Conservation (phyloP, 2,888 invertebrate species). For the Calliphora vomitoria region DNA sequence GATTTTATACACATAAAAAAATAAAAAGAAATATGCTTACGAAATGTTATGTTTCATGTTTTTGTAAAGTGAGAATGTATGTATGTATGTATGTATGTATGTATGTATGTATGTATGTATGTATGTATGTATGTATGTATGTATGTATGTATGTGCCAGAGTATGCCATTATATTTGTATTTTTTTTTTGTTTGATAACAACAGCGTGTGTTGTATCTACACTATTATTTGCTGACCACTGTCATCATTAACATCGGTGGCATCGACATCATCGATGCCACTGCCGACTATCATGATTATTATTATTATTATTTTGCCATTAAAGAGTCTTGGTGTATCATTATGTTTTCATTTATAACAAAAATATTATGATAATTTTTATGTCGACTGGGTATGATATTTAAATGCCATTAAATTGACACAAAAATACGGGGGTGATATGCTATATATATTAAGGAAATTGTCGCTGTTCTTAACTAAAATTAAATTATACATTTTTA, state of each 20-base stretch:
- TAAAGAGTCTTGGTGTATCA: conserved; percentile 32
- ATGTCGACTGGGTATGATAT: neutral
- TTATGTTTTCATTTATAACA: conserved; percentile 35
- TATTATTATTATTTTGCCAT: conserved; percentile 34
- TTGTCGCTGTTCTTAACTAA: too few species aligned
- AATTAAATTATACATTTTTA: too few species aligned
- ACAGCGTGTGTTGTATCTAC: conserved; percentile 1
- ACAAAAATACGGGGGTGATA: neutral
- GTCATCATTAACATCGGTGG: conserved; percentile 18
- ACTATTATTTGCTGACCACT: conserved; percentile 13
- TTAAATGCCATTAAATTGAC: neutral
- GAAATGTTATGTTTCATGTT: conserved; percentile 23
- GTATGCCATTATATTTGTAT: neutral
- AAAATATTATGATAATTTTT: conserved; percentile 28
- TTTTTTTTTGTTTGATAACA: neutral
- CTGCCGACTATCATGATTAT: conserved; percentile 22
- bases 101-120: too few species aligned
- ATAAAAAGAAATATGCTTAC: conserved; percentile 9
- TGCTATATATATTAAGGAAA: neutral
- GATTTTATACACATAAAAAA: conserved; percentile 6
- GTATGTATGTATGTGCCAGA: too few species aligned
- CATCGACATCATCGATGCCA: neutral
- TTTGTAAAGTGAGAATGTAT: neutral
- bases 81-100: too few species aligned
- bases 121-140: too few species aligned